These are phyloP conservation scores for Drosophila lacicola DNA, from an alignment of 2,888 invertebrate genomes.

Conservation along the genomic window DNA sequence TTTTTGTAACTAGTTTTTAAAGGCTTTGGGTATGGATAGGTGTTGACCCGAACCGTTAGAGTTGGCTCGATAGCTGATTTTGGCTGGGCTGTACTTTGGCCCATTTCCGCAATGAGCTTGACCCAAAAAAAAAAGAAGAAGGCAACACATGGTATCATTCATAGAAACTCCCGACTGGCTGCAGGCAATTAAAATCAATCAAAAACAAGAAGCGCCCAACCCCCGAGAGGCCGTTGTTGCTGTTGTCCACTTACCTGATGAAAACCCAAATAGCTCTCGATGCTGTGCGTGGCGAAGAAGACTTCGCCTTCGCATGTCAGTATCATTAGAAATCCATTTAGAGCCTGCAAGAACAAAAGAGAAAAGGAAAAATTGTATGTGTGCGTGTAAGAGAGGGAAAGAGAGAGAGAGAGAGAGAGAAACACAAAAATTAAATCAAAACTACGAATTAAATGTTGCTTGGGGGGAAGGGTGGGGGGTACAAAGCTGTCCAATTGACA, in stretches of 20 bases:
- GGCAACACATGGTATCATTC: constrained; percentile 31
- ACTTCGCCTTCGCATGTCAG: constrained; percentile 99
- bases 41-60: constrained; percentile 2
- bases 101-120: constrained; percentile 64
- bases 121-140: constrained; percentile 56
- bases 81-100: constrained; percentile 19
- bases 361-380: constrained; percentile 17
- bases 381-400: background rate
- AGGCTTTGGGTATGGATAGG: background rate
- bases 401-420: background rate
- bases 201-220: constrained; percentile 42
- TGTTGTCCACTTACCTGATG: constrained; percentile 93
- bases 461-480: constrained; percentile 6
- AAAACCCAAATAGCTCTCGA: constrained; percentile 99
- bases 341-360: constrained; percentile 89
- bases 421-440: constrained; percentile 71
- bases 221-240: constrained; percentile 17
- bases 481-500: constrained; percentile 46
- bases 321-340: constrained; percentile 99
- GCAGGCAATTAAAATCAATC: constrained; percentile 76
- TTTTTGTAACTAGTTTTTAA: background rate
- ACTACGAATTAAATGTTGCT: constrained; percentile 72
- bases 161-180: constrained; percentile 33
- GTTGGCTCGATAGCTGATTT: background rate
- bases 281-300: constrained; percentile 99